Evolutionary conservation across 2,888 invertebrate species (phyloP).

Genomic region (Netelia inedita): DNA sequence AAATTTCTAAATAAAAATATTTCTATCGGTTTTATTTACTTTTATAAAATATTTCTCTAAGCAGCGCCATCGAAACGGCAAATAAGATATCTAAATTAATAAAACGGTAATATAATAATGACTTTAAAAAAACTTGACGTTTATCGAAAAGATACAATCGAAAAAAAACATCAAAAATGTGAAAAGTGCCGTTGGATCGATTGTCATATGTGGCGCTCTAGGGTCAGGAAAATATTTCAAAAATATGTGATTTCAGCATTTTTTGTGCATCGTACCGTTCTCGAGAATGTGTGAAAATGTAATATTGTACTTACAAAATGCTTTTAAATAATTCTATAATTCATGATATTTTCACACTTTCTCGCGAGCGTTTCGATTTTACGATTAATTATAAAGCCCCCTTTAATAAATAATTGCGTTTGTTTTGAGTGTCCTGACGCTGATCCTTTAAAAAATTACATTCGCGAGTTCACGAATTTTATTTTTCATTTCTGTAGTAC

Average conservation of each 20-base stretch:
- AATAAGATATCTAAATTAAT: no score
- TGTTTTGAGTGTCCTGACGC: slow-evolving; percentile 64
- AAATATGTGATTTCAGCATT: neutral
- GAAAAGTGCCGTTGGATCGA: neutral
- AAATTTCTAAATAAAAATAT: no score
- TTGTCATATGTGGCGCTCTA: no score
- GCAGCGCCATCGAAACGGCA: no score
- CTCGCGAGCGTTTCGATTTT: slow-evolving; percentile 39
- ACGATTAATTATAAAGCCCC: slow-evolving; percentile 36
- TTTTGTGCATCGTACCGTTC: slow-evolving; percentile 32
- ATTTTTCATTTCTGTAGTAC: neutral
- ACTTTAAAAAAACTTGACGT: no score
- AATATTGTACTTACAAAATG: neutral
- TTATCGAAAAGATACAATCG: no score
- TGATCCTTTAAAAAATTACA: slow-evolving; percentile 15
- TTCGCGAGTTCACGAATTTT: slow-evolving; percentile 12
- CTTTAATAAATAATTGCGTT: slow-evolving; percentile 42
- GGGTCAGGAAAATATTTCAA: neutral
- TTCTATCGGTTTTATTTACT: no score
- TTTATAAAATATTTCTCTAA: no score
- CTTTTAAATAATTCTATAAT: neutral
- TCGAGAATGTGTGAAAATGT: neutral
- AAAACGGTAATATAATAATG: no score
- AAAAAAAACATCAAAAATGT: neutral
- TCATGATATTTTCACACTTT: neutral